Conservation (phyloP, 2,797 vertebrate species). For the Dermochelys coriacea region DNA sequence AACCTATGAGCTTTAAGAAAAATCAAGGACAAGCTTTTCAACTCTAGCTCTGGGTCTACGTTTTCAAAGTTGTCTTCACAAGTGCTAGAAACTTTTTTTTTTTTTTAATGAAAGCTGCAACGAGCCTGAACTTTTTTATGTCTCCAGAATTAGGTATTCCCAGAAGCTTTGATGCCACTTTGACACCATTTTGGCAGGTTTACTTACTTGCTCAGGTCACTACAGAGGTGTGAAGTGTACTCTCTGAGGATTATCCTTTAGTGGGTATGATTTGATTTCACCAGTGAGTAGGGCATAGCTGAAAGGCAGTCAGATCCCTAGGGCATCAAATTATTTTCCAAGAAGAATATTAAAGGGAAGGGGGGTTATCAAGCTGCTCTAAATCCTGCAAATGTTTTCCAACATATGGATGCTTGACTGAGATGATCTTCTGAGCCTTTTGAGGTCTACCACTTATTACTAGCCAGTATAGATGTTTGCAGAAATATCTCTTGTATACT, state of each 20-base stretch:
- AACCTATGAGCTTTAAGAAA: neutral
- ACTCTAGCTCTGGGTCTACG: neutral
- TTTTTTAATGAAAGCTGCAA: neutral
- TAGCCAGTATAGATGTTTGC: neutral
- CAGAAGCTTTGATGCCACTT: neutral
- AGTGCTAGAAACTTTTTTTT: neutral
- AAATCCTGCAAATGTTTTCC: neutral
- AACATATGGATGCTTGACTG: neutral
- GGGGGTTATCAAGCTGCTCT: neutral
- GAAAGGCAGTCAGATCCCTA: neutral
- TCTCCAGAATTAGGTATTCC: rapidly evolving
- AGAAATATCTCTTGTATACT: neutral
- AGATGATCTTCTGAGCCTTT: neutral
- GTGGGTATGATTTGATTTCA: neutral
- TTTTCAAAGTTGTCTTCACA: rapidly evolving
- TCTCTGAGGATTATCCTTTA: neutral
- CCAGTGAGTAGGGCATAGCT: neutral
- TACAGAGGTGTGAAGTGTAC: neutral
- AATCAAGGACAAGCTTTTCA: neutral
- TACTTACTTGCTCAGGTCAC: neutral
- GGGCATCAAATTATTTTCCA: neutral
- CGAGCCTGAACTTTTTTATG: neutral
- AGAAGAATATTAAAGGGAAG: neutral
- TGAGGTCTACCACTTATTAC: neutral
- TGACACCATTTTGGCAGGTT: neutral